phyloP scores from a whole-genome alignment of 2,113 vertebrate genomes.

The Indri indri region DNA sequence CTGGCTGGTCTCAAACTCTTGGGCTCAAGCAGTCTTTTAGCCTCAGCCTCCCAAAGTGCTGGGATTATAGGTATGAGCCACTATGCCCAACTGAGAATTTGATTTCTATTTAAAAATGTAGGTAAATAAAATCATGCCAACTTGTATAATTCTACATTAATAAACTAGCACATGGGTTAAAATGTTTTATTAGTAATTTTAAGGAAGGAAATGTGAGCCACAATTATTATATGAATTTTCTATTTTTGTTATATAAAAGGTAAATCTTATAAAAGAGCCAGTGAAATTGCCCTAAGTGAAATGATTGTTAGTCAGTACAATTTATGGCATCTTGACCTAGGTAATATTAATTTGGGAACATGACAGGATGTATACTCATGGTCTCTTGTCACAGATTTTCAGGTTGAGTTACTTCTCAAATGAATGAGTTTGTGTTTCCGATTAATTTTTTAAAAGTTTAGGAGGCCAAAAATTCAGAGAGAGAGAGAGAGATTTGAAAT shows the following conservation, averaged over 20 bases:
- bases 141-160: constrained; percentile 42
- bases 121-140: not conserved
- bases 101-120: not conserved
- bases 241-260: constrained; percentile 49
- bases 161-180: not conserved
- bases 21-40: too few relatives aligned
- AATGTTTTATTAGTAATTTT: constrained; percentile 49
- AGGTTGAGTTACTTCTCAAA: constrained; percentile 39
- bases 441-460: constrained; percentile 66
- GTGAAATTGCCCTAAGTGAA: constrained; percentile 49
- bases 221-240: constrained; percentile 53
- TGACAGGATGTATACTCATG: not conserved
- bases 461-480: constrained; percentile 66
- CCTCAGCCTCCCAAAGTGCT: too few relatives aligned
- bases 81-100: not conserved
- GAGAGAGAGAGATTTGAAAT: constrained; percentile 36
- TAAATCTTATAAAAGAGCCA: constrained; percentile 2
- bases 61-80: too few relatives aligned
- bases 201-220: constrained; percentile 45
- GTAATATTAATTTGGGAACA: constrained; percentile 16
- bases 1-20: too few relatives aligned
- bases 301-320: constrained; percentile 19
- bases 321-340: not conserved
- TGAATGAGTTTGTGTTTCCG: constrained; percentile 65
- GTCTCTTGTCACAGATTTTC: constrained; percentile 35